Conservation (phyloP, 2,888 invertebrate genomes). For the Euplexia lucipara region DNA sequence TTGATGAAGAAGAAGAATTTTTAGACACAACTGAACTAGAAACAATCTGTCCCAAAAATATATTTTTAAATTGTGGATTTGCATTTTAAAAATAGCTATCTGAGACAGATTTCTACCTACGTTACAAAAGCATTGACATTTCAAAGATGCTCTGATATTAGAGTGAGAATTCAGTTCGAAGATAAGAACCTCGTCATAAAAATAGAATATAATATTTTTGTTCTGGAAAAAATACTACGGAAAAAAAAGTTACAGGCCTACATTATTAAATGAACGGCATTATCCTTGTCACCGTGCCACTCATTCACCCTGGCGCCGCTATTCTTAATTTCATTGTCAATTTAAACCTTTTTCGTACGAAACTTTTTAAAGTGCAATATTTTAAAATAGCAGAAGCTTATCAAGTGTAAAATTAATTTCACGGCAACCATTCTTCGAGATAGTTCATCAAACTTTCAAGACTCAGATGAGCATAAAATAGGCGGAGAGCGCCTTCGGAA, state of each 20-base stretch:
- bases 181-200: background rate
- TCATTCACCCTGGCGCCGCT: slow-evolving; percentile 6
- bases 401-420: slow-evolving; percentile 84
- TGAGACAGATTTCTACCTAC: too few relatives aligned
- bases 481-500: slow-evolving; percentile 62
- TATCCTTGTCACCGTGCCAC: slow-evolving; percentile 12
- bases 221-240: background rate
- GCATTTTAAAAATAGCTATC: too few relatives aligned
- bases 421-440: slow-evolving; percentile 73
- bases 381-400: slow-evolving; percentile 72
- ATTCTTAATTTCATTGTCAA: slow-evolving; percentile 49
- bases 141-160: background rate
- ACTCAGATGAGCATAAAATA: slow-evolving; percentile 81
- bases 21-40: background rate
- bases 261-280: slow-evolving; percentile 33
- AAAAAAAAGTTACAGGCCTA: slow-evolving; percentile 20
- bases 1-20: background rate
- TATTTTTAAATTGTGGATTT: too few relatives aligned
- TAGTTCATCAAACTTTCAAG: slow-evolving; percentile 81
- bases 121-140: slow-evolving; percentile 10
- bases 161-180: background rate
- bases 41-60: background rate
- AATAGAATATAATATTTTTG: slow-evolving; percentile 7
- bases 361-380: slow-evolving; percentile 57
- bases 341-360: slow-evolving; percentile 42